Evolutionary conservation across 2,888 invertebrate genomes (phyloP), one percentile per base, ranked within the genome.

Genomic region (Alloplasta piceator): DNA sequence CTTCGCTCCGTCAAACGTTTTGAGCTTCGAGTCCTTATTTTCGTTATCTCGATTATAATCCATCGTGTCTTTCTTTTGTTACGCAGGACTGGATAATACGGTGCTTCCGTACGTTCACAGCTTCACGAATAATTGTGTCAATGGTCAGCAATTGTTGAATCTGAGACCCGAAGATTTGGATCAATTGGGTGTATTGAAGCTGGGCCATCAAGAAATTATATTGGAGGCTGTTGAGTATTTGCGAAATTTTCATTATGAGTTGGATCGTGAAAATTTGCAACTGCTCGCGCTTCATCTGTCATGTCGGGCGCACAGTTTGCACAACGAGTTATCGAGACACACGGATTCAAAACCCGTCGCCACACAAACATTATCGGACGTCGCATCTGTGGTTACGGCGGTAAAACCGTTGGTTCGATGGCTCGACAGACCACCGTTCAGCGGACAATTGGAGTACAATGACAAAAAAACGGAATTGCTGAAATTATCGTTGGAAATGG

Each of bases 121-220:
- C 84, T 97, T 98, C 92, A 93, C 96, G 76, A 96, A 96, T 90
- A 96, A 97, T 89, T 95, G 95, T 82, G 95, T 98, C 55, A 95
- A 95, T 89, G 99, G 98, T 6, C 94, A 95, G 86, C 95, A 96
- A 88, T 94, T 99, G 90, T 93, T 98, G 85, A 96, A 96, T 91
- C 94, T 98, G 88, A 95, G 97, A 78, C 96, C 97, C 66, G 97
- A 98, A 91, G 98, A 98, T 93, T 94, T 99, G 83, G 96, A 97
- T 90, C 95, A 96, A 90, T 94, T 98, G 72, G 97, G 98, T 26
- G 96, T 99, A 89, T 93, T 94, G 81, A 96, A 96, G 90, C 95
- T 99, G 82, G 98, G 98, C 7, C 98, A 98, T 91, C 98, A 98
- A 92, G 98, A 98, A 92, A 95, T 98, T 71, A 95, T 99, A 83